A percentile compares a stretch with the other conserved stretches of the same genome.
Evolutionary conservation across 2,797 vertebrate genomes (phyloP).

Genomic region (Anniella stebbinsi): DNA sequence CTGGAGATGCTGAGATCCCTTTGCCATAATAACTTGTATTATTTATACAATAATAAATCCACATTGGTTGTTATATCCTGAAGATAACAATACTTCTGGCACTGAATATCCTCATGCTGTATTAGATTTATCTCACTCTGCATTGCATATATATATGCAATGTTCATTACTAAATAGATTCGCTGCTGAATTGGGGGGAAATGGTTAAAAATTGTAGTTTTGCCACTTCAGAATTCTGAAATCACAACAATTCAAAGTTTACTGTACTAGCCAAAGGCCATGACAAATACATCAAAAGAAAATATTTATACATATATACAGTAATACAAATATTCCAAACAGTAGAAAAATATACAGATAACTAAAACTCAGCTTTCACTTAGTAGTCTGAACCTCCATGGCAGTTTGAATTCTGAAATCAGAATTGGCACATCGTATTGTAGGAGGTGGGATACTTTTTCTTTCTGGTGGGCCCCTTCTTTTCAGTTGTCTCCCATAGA

Average conservation of each 20-base stretch:
- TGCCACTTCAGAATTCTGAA: not conserved
- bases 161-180: not conserved
- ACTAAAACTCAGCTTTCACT: too few relatives aligned
- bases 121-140: conserved; percentile 12
- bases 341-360: too few relatives aligned
- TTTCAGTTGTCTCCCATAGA: too few relatives aligned
- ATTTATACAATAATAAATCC: not conserved
- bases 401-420: not conserved
- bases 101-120: not conserved
- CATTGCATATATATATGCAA: not conserved
- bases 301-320: too few relatives aligned
- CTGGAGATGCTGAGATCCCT: not conserved
- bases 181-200: not conserved
- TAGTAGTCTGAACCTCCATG: too few relatives aligned
- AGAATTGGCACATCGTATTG: not conserved
- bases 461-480: too few relatives aligned
- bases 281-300: too few relatives aligned
- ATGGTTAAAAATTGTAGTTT: not conserved
- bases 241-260: too few relatives aligned
- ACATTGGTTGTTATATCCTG: not conserved
- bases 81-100: conserved; percentile 5
- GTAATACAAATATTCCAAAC: too few relatives aligned
- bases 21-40: not conserved
- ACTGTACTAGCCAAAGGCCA: too few relatives aligned
- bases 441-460: too few relatives aligned